A percentile compares a stretch with the other conserved stretches of the same genome.
Conservation (phyloP, 2,113 vertebrate species). For the Zosterops borbonicus region DNA sequence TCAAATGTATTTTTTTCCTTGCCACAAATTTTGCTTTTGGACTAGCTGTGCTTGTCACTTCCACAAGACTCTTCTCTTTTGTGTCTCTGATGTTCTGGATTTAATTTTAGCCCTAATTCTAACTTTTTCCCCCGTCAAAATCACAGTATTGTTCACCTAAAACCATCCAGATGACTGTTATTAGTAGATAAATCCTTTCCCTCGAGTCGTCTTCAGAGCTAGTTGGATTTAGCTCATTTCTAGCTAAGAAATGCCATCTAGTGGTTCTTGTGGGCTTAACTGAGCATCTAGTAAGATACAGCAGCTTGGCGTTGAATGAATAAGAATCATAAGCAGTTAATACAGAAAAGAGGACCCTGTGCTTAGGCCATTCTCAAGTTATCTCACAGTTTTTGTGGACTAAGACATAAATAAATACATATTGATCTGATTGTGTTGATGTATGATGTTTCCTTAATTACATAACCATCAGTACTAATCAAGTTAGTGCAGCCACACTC, state of each 20-base stretch:
- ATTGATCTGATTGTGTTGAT: not conserved
- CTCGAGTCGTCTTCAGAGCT: not conserved
- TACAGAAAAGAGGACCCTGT: not conserved
- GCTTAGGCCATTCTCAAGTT: not conserved
- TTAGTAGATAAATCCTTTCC: not conserved
- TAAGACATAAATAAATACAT: not conserved
- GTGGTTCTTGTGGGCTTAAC: not conserved
- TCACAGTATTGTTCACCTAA: not conserved
- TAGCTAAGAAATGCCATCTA: slow-evolving; percentile 61
- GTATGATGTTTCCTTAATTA: not conserved
- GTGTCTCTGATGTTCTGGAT: not conserved
- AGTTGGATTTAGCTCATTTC: not conserved
- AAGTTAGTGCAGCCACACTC: not conserved
- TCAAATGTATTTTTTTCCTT: not conserved
- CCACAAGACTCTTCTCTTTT: not conserved
- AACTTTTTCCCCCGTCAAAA: not conserved
- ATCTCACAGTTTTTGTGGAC: not conserved
- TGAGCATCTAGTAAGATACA: not conserved
- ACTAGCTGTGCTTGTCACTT: not conserved
- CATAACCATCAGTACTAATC: not conserved
- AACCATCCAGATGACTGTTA: not conserved
- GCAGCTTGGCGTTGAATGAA: fast-evolving
- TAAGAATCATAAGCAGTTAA: not conserved
- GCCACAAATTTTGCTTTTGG: not conserved
- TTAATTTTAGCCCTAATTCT: not conserved